Base-by-base conservation (phyloP, 2,888 invertebrate genomes). In the Dimorphilus gyrociliatus region DNA sequence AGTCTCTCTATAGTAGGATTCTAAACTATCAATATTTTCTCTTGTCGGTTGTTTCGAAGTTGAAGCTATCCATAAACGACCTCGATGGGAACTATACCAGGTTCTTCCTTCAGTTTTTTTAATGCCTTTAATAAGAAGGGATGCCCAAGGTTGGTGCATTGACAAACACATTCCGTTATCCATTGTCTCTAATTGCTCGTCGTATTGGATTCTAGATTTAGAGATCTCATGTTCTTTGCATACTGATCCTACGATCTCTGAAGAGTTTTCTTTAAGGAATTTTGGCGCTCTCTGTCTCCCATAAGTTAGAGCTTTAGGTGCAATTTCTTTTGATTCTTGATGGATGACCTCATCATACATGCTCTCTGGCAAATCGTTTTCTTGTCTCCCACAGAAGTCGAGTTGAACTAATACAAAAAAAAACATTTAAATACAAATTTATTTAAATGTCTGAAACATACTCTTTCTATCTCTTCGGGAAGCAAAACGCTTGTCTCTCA, bases 121-220 rank as follows among this genome's bases (percentile, higher is more conserved):
- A 43, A 92, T 84, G 30, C 90, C 92, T n/a, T 75, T 72, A 1
- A 88, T 73, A 1, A 94, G 69, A 19, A 92, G 67, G 1, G 85
- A 82, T 0, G 92, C 92, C 75, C 81, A 90, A 0, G 92, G 92
- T 55, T 94, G 92, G 63, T 86, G 86, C 78, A 94, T 76, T 46
- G 84, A 85, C 10, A 94, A 64, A 56, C 90, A 92, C 45, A 75
- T 68, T 2, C 88, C 86, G 44, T 76, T 69, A 60, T 86, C 86
- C 25, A 73, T 71, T 74, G 85, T 80, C 67, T 80, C 78, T 48
- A 77, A 71, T 30, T 79, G 63, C 54, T 76, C 74, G 25, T 72
- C 68, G 53, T 85, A 84, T 54, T 85, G 84, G 27, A 67, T 47
- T 14, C 63, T 38, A 13, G 36, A 24, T 16, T 27, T 23, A 12